These are phyloP conservation scores for Tamias sibiricus DNA, from an alignment of 2,113 vertebrate genomes.

Conservation along the genomic window DNA sequence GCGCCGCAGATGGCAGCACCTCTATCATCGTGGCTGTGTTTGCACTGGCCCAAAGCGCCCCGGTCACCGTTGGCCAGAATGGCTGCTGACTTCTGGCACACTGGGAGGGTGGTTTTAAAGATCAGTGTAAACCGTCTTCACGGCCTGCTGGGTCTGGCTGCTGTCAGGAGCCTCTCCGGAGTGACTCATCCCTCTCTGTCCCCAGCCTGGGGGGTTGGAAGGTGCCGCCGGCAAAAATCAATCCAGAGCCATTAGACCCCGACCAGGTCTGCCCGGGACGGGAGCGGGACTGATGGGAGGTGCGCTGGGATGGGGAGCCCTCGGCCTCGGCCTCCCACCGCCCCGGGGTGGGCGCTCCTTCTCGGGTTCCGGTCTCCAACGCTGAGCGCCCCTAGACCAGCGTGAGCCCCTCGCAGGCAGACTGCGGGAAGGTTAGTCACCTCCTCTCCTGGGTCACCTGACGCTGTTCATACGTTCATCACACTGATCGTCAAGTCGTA, in stretches of 20 bases:
- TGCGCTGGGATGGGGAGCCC: neutral
- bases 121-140: neutral
- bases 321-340: rapidly evolving
- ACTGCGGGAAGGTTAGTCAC: rapidly evolving
- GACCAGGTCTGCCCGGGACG: neutral
- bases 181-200: slow-evolving; percentile 51
- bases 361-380: too few species aligned
- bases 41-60: too few species aligned
- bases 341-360: neutral
- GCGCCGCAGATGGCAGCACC: rapidly evolving
- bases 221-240: slow-evolving; percentile 63
- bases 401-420: neutral
- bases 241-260: slow-evolving; percentile 71
- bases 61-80: neutral
- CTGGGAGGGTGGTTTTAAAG: neutral
- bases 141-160: neutral
- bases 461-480: neutral
- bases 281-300: neutral
- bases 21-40: rapidly evolving
- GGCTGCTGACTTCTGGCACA: neutral
- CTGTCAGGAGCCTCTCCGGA: slow-evolving; percentile 9
- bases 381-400: rapidly evolving
- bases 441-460: neutral
- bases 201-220: slow-evolving; percentile 33
- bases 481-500: neutral